phyloP scores from a whole-genome alignment of 2,797 vertebrate species.

The Chiloscyllium punctatum region DNA sequence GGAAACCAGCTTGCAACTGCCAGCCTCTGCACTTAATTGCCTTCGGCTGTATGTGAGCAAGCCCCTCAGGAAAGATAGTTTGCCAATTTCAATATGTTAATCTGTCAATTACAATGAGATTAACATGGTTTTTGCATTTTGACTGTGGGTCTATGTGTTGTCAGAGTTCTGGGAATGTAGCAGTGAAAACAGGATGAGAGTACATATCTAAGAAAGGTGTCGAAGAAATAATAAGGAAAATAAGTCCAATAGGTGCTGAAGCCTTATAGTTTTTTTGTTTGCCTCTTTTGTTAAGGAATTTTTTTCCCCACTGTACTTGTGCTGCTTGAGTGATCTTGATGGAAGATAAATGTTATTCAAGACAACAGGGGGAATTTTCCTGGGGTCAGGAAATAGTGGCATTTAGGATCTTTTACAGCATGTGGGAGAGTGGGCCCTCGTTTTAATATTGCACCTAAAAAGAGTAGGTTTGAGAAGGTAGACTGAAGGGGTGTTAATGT shows the following conservation, averaged over 20 bases:
- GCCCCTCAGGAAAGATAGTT: background rate
- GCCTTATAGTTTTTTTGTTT: background rate
- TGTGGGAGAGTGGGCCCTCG: too few species aligned
- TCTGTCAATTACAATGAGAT: background rate
- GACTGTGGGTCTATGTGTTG: background rate
- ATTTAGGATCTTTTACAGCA: too few species aligned
- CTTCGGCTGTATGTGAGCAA: background rate
- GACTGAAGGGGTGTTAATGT: too few species aligned
- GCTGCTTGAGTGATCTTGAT: too few species aligned
- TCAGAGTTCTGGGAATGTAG: background rate
- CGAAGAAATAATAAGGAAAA: background rate
- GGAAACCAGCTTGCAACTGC: background rate
- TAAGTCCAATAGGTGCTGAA: background rate
- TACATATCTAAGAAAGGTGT: background rate
- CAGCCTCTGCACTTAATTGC: background rate
- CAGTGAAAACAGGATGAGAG: background rate
- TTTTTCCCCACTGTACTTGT: too few species aligned
- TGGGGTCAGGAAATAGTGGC: too few species aligned
- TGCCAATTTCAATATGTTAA: background rate
- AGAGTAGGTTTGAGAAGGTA: too few species aligned
- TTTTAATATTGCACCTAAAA: too few species aligned
- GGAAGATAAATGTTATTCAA: too few species aligned
- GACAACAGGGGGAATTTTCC: too few species aligned
- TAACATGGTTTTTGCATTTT: background rate
- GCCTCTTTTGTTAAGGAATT: too few species aligned